Evolutionary conservation across 2,888 invertebrate genomes (phyloP), one percentile per base, ranked within the genome.

Genomic region (Melinaea menophilus): DNA sequence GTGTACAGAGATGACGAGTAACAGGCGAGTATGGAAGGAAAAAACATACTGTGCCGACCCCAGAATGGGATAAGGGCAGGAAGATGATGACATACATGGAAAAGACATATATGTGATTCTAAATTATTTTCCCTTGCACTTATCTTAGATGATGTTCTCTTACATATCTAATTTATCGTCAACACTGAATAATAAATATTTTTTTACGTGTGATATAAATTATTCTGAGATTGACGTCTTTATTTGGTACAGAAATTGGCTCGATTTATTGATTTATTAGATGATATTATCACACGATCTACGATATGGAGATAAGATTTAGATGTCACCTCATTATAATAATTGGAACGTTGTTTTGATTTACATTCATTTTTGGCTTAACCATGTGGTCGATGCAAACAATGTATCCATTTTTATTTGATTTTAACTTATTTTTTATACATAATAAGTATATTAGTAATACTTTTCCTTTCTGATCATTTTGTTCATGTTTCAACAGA

Each of bases 261-360:
- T 65, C 72, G 80, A 85, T 86, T 85, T 85, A 85, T 79, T 72
- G 80, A 85, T 86, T 85, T 85, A 85, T 79, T 72, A 78, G 70
- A 73, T 79, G 81, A 79, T 79, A 72, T 79, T 75, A 79, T 75
- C 76, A 78, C 68, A 69, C 78, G 78, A 80, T 79, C 77, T 78
- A 80, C 76, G 1, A 79, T 85, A 85, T 85, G 86, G 83, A 81
- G 81, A 79, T 78, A 73, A 37, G 59, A 41, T 56, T 45, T 51
- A 45, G 61, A 46, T 65, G 56, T 5, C 56, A 61, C 62, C 48
- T 65, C 47, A 65, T 61, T 59, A 65, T 54, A 65, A 59, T 62
- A 62, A 62, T 56, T 56, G 59, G 64, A 54, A 46, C 56, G 61
- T 45, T 56, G 61, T 56, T 61, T 55, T 62, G 54, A 41, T 46